These are phyloP conservation scores for Limenitis camilla DNA, from an alignment of 2,888 invertebrate species.

Conservation along the genomic window DNA sequence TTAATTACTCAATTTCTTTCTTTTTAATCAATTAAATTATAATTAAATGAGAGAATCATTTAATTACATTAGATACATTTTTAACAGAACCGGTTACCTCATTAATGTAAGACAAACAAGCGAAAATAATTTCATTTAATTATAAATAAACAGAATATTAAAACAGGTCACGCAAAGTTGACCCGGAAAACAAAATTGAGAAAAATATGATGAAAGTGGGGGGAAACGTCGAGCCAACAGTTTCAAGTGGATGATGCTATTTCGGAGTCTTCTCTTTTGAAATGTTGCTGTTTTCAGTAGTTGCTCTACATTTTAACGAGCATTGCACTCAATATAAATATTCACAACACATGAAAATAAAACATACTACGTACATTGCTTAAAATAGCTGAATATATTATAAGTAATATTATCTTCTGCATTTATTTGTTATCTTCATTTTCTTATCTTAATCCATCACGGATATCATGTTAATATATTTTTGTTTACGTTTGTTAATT, in stretches of 20 bases:
- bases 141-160: no score
- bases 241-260: slow-evolving; percentile 12
- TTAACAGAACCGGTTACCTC: slow-evolving; percentile 1
- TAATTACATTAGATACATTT: background rate
- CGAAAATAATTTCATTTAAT: no score
- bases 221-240: slow-evolving; percentile 8
- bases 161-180: slow-evolving; percentile 23
- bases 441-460: no score
- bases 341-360: background rate
- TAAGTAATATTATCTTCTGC: no score
- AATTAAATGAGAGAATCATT: no score
- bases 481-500: no score
- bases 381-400: no score
- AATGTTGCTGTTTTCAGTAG: slow-evolving; percentile 1
- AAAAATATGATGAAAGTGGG: slow-evolving; percentile 10
- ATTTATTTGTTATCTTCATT: no score
- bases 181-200: slow-evolving; percentile 22
- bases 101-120: background rate
- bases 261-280: slow-evolving; percentile 7
- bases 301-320: background rate
- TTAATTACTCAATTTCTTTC: no score
- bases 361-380: background rate
- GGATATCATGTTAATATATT: no score
- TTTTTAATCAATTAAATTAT: no score
- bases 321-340: background rate